phyloP scores from a whole-genome alignment of 2,888 invertebrate genomes.

The Xestia rhomboidea region DNA sequence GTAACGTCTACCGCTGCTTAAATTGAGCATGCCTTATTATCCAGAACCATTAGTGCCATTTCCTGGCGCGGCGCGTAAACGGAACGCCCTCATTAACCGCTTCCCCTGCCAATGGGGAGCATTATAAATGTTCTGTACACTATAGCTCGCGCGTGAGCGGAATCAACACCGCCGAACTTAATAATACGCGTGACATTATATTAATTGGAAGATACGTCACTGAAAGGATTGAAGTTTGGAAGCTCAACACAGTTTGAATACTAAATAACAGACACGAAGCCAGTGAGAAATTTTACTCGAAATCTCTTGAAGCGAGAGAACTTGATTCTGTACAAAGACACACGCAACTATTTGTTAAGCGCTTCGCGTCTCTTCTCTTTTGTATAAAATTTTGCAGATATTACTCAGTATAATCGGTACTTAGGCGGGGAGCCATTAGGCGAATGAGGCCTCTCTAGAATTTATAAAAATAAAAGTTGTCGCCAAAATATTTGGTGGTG shows the following conservation, averaged over 20 bases:
- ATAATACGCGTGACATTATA: slow-evolving; percentile 63
- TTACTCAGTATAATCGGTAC: slow-evolving; percentile 60
- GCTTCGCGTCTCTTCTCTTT: slow-evolving; percentile 35
- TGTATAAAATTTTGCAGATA: slow-evolving; percentile 49
- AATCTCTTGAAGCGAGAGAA: slow-evolving; percentile 32
- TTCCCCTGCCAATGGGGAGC: slow-evolving; percentile 57
- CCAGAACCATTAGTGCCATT: slow-evolving; percentile 74
- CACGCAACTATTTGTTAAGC: slow-evolving; percentile 52
- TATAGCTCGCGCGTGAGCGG: slow-evolving; percentile 63
- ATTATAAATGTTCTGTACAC: slow-evolving; percentile 59
- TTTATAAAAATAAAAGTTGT: slow-evolving; percentile 65
- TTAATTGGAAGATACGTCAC: slow-evolving; percentile 64
- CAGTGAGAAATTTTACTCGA: slow-evolving; percentile 40
- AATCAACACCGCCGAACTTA: slow-evolving; percentile 48
- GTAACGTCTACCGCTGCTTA: slow-evolving; percentile 67
- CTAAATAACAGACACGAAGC: slow-evolving; percentile 46
- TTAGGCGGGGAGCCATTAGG: slow-evolving; percentile 54
- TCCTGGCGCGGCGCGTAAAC: slow-evolving; percentile 67
- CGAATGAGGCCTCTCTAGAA: slow-evolving; percentile 58
- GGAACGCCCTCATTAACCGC: slow-evolving; percentile 75
- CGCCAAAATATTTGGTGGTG: slow-evolving; percentile 64
- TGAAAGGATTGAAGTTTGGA: slow-evolving; percentile 57
- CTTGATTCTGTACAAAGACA: slow-evolving; percentile 28
- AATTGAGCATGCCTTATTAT: slow-evolving; percentile 74
- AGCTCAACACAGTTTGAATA: slow-evolving; percentile 51